phyloP scores from a whole-genome alignment of 2,113 vertebrate genomes.

The Indri indri region DNA sequence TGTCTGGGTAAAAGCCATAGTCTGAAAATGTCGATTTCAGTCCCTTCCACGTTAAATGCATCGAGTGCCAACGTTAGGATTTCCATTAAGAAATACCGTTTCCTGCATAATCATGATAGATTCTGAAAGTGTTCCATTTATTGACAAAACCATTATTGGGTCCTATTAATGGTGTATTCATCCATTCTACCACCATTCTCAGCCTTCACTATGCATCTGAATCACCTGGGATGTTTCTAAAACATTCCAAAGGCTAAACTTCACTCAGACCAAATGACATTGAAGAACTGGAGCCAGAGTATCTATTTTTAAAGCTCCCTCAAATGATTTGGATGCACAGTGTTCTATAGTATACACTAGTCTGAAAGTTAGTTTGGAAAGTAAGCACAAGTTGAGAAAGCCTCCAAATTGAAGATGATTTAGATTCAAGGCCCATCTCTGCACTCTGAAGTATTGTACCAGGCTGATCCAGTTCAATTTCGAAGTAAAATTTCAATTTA shows the following conservation, averaged over 20 bases:
- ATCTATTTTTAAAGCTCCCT: neutral
- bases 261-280: neutral
- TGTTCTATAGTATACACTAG: neutral
- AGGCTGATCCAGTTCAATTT: conserved; percentile 22
- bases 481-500: conserved; percentile 42
- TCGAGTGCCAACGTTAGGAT: neutral
- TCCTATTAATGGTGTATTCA: neutral
- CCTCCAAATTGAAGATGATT: neutral
- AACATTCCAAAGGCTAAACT: neutral
- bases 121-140: neutral
- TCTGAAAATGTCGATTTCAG: neutral
- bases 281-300: neutral
- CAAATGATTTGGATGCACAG: neutral
- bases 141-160: neutral
- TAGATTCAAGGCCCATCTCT: neutral
- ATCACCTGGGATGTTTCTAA: neutral
- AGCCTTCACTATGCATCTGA: neutral
- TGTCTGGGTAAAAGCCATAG: neutral
- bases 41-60: neutral
- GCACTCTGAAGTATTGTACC: neutral
- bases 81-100: neutral
- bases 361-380: neutral
- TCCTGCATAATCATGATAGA: neutral
- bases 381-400: neutral
- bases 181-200: neutral